Percentiles rank a stretch among this genome's conserved stretches.
Conservation (phyloP, 2,113 vertebrate genomes). For the Bubo bubo region DNA sequence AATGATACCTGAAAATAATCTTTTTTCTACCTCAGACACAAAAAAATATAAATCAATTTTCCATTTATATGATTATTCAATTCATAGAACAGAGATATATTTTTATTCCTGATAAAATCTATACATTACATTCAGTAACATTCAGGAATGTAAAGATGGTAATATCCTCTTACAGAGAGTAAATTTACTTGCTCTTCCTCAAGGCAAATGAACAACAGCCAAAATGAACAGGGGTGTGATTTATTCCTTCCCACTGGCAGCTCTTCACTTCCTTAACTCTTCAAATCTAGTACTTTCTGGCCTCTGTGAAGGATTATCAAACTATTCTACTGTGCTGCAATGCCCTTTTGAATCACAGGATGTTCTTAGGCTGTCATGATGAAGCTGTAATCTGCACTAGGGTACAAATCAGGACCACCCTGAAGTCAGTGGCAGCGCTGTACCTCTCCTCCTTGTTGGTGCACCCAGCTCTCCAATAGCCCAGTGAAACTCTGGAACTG, state of each 20-base stretch:
- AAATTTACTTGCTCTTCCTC: slow-evolving; percentile 10
- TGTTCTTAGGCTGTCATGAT: background rate
- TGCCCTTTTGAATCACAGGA: background rate
- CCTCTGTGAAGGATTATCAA: background rate
- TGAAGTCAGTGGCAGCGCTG: background rate
- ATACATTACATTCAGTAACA: background rate
- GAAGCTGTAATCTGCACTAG: background rate
- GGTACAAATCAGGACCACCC: background rate
- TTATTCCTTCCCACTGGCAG: slow-evolving; percentile 10
- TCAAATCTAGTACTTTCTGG: background rate
- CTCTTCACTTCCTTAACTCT: slow-evolving; percentile 10
- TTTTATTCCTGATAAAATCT: slow-evolving; percentile 25
- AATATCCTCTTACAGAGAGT: background rate
- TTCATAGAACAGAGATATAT: background rate
- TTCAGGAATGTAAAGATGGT: background rate
- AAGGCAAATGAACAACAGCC: slow-evolving; percentile 39
- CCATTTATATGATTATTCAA: background rate
- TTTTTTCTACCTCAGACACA: background rate
- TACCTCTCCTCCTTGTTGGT: background rate
- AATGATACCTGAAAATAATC: background rate
- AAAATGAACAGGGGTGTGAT: background rate
- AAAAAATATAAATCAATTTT: background rate
- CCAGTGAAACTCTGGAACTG: background rate
- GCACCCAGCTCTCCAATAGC: background rate
- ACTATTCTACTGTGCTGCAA: background rate